A percentile compares a stretch with the other conserved stretches of the same genome.
phyloP scores from a whole-genome alignment of 2,797 vertebrate genomes.

The Cirrhinus molitorella region DNA sequence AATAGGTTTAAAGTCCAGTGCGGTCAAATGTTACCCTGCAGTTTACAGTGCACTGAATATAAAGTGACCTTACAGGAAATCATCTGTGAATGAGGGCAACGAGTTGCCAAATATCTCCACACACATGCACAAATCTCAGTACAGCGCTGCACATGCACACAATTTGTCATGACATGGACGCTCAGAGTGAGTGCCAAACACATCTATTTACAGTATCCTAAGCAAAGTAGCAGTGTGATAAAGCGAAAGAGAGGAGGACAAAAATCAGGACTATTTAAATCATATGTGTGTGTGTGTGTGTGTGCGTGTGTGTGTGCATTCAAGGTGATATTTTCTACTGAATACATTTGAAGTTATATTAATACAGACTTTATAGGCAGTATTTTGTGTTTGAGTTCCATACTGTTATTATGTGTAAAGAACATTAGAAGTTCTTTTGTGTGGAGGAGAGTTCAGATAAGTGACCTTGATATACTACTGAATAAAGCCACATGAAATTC shows the following conservation, averaged over 20 bases:
- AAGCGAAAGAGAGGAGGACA: background rate
- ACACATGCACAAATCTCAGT: slow-evolving; percentile 5
- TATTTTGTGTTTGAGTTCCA: background rate
- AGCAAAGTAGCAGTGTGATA: slow-evolving; percentile 16
- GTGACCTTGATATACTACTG: background rate
- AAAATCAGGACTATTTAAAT: background rate
- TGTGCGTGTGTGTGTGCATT: background rate
- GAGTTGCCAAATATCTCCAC: background rate
- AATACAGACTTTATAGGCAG: background rate
- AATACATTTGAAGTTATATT: background rate
- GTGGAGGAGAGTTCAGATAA: background rate
- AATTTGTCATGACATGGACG: background rate
- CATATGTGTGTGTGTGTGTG: background rate
- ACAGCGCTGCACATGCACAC: background rate
- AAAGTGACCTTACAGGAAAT: background rate
- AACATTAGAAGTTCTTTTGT: background rate
- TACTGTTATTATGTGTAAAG: background rate
- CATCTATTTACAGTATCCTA: background rate
- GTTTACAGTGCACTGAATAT: background rate
- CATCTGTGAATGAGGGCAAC: background rate
- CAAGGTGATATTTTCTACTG: background rate
- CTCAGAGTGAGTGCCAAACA: background rate
- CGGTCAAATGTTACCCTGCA: background rate
- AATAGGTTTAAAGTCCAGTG: background rate
- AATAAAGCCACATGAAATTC: background rate